Conservation (phyloP, 2,888 invertebrate genomes). For the Phoenoteleia sp. region DNA sequence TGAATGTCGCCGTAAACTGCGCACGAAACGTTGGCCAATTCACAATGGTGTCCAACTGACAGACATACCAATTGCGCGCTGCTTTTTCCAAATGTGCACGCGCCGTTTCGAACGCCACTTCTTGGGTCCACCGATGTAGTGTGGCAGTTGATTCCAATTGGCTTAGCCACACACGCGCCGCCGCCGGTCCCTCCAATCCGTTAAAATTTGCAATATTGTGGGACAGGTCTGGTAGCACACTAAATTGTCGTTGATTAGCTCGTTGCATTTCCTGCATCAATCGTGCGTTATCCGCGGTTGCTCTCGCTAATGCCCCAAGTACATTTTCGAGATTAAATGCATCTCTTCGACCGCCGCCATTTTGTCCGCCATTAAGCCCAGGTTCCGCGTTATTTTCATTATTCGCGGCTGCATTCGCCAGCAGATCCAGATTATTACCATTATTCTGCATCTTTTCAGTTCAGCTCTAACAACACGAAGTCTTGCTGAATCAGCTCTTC, state of each 20-base stretch:
- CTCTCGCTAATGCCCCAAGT: not conserved
- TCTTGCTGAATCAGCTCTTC: too few relatives aligned
- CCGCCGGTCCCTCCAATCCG: not conserved
- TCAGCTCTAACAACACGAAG: too few relatives aligned
- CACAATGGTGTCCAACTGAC: not conserved
- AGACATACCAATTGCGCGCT: conserved; percentile 31
- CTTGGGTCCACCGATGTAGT: conserved; percentile 11
- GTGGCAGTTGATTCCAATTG: conserved; percentile 28
- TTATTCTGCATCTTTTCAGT: too few relatives aligned
- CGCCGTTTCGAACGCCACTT: conserved; percentile 32
- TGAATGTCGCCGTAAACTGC: conserved; percentile 22
- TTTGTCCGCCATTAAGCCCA: too few relatives aligned
- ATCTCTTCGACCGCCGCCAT: too few relatives aligned
- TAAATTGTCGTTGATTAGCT: not conserved
- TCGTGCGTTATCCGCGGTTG: not conserved
- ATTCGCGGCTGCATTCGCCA: too few relatives aligned
- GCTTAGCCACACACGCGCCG: not conserved
- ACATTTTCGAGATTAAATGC: too few relatives aligned
- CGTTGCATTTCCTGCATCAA: not conserved
- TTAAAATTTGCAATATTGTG: conserved; percentile 34
- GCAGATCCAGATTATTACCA: too few relatives aligned
- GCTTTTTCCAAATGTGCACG: conserved; percentile 10
- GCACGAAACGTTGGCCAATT: conserved; percentile 9
- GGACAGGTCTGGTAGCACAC: conserved; percentile 19
- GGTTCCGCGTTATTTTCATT: too few relatives aligned